Evolutionary conservation across 2,113 vertebrate genomes (phyloP).

Genomic region (Brienomyrus longianalis): DNA sequence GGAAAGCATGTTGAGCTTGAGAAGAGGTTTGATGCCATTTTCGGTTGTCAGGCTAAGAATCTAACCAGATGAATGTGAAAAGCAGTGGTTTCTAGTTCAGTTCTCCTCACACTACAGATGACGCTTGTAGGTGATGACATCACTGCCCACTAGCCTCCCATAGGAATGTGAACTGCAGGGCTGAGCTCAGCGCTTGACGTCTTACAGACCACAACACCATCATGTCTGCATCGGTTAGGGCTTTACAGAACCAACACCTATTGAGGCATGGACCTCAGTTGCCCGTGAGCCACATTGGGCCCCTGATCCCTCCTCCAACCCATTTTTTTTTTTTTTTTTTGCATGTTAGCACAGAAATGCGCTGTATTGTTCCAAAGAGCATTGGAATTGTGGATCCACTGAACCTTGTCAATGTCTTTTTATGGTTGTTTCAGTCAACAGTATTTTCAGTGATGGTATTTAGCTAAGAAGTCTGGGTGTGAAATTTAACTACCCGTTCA

Average conservation of each 20-base stretch:
- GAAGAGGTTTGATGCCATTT: neutral
- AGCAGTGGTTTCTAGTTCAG: neutral
- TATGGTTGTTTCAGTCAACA: neutral
- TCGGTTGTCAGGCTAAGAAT: neutral
- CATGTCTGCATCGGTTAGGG: neutral
- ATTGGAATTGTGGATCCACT: neutral
- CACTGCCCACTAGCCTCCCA: neutral
- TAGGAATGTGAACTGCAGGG: neutral
- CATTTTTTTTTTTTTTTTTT: neutral
- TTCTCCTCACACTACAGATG: neutral
- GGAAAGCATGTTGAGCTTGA: neutral
- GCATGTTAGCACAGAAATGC: neutral
- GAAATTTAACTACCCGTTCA: neutral
- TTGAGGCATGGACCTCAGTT: neutral
- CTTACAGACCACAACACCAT: neutral
- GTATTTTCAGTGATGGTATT: neutral
- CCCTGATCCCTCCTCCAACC: neutral
- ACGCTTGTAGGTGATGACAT: conserved; percentile 1
- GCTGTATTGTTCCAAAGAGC: neutral
- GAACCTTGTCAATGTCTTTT: neutral
- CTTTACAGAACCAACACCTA: neutral
- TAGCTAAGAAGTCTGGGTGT: neutral
- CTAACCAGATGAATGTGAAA: neutral
- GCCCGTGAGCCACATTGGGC: neutral
- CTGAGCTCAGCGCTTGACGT: neutral